Conservation (phyloP, 23 tunicate genomes). For the Pegea sp. region DNA sequence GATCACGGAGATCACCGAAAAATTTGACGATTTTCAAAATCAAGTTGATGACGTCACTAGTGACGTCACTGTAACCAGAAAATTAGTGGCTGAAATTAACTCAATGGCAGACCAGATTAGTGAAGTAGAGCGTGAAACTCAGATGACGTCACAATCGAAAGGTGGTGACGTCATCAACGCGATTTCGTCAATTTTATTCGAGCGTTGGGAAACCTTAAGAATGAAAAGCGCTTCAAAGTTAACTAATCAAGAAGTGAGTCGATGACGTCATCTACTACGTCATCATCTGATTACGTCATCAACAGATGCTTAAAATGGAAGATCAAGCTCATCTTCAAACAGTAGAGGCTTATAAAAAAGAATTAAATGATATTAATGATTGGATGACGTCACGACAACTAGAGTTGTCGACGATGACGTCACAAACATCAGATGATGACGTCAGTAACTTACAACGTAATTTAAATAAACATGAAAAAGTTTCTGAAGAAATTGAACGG, state of each 20-base stretch:
- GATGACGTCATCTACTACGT: background rate
- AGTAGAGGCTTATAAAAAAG: slow-evolving; percentile 85
- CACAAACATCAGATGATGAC: slow-evolving; percentile 4
- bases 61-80: too few species aligned
- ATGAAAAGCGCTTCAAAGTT: slow-evolving; percentile 78
- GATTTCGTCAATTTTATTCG: slow-evolving; percentile 39
- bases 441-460: slow-evolving; percentile 19
- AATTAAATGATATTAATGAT: slow-evolving; percentile 38
- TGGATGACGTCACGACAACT: slow-evolving; percentile 18
- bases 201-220: slow-evolving; percentile 80
- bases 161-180: slow-evolving; percentile 54
- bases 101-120: slow-evolving; percentile 28
- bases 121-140: slow-evolving; percentile 32
- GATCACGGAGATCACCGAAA: slow-evolving; percentile 22
- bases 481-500: slow-evolving; percentile 53
- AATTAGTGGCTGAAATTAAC: slow-evolving; percentile 42
- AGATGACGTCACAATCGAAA: slow-evolving; percentile 25
- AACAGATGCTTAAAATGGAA: slow-evolving; percentile 68
- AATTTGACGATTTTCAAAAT: slow-evolving; percentile 29
- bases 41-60: slow-evolving; percentile 24
- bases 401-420: background rate
- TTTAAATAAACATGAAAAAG: too few species aligned
- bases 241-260: slow-evolving; percentile 40
- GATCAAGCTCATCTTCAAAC: slow-evolving; percentile 69
- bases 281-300: background rate